These are phyloP conservation scores for Harlomillsia oculata DNA, from an alignment of 1,140 invertebrate genomes.

Conservation along the genomic window DNA sequence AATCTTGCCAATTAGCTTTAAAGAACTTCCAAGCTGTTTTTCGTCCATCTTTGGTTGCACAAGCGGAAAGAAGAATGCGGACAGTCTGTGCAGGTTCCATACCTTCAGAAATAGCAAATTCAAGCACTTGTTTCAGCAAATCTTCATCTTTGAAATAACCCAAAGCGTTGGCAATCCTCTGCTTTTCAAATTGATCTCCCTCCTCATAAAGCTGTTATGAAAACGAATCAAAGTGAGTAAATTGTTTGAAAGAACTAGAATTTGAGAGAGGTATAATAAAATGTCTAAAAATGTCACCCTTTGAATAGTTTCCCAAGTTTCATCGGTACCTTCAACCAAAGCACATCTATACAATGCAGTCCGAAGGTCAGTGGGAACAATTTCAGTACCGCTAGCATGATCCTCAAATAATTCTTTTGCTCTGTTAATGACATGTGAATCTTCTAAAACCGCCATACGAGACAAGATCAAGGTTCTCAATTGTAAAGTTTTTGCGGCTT, in stretches of 20 bases:
- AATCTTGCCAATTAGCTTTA: neutral
- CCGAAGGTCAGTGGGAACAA: slow-evolving; percentile 74
- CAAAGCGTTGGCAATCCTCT: slow-evolving; percentile 69
- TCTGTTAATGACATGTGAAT: slow-evolving; percentile 62
- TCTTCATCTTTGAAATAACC: slow-evolving; percentile 61
- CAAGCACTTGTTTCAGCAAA: slow-evolving; percentile 62
- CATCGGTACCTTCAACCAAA: slow-evolving; percentile 57
- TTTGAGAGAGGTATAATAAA: no score
- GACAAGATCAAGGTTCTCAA: slow-evolving; percentile 71
- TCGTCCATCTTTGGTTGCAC: slow-evolving; percentile 17
- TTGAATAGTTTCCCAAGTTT: slow-evolving; percentile 42
- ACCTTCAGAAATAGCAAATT: slow-evolving; percentile 46
- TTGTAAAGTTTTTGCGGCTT: no score
- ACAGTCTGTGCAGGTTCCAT: slow-evolving; percentile 45
- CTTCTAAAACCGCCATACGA: slow-evolving; percentile 67
- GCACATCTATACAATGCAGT: slow-evolving; percentile 76
- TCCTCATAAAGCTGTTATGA: slow-evolving; percentile 67
- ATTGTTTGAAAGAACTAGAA: no score
- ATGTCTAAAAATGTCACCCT: no score
- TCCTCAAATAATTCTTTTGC: slow-evolving; percentile 57
- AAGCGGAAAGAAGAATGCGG: slow-evolving; percentile 44
- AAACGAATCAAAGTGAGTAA: no score
- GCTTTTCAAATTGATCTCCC: slow-evolving; percentile 83
- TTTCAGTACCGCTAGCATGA: slow-evolving; percentile 51
- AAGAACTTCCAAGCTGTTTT: neutral